These are phyloP conservation scores for Ectropis grisescens DNA, from an alignment of 1,140 invertebrate species.

Conservation along the genomic window DNA sequence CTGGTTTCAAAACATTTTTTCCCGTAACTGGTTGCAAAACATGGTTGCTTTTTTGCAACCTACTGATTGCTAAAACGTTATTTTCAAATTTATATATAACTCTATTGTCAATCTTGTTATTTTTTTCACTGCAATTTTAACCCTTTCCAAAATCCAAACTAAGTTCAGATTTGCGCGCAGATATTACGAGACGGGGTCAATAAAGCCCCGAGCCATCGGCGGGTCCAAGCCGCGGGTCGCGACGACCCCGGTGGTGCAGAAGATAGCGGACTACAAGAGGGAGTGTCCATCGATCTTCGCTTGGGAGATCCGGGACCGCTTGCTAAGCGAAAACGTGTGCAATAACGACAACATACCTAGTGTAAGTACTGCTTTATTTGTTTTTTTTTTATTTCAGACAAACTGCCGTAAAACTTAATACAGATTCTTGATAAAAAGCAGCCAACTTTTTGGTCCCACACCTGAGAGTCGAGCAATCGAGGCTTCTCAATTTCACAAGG, in stretches of 20 bases:
- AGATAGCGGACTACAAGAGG: constrained; percentile 95
- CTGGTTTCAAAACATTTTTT: too few relatives aligned
- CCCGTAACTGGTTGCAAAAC: too few relatives aligned
- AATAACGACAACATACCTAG: constrained; percentile 99
- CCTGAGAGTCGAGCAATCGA: too few relatives aligned
- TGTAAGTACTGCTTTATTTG: constrained; percentile 80
- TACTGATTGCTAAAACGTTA: too few relatives aligned
- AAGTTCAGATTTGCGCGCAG: constrained; percentile 71
- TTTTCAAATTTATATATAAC: too few relatives aligned
- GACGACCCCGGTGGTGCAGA: constrained; percentile 93
- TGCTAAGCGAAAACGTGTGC: constrained; percentile 96
- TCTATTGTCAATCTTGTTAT: too few relatives aligned
- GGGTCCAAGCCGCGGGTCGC: constrained; percentile 97
- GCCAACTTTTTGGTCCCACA: too few relatives aligned
- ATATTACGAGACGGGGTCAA: constrained; percentile 99
- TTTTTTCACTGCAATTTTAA: too few relatives aligned
- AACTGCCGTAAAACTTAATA: not conserved
- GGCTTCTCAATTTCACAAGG: too few relatives aligned
- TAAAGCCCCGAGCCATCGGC: constrained; percentile 94
- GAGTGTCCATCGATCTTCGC: constrained; percentile 98
- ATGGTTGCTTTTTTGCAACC: too few relatives aligned
- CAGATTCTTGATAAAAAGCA: too few relatives aligned
- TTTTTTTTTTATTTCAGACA: too few relatives aligned
- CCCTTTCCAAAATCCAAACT: constrained; percentile 39
- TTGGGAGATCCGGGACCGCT: constrained; percentile 96